phyloP scores from a whole-genome alignment of 2,113 vertebrate genomes.

The Sinocyclocheilus anshuiensis region DNA sequence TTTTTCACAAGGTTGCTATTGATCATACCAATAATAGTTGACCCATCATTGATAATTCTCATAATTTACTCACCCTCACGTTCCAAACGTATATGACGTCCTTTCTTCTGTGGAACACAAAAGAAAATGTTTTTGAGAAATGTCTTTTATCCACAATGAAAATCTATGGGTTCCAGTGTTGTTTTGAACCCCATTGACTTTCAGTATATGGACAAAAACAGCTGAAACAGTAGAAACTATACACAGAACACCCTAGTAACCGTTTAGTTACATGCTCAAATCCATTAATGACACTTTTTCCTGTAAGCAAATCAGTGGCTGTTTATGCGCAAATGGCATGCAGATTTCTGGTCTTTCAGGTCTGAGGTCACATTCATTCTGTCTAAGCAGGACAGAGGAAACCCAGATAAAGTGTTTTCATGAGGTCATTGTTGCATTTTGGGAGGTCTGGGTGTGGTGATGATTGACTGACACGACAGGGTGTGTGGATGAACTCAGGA shows the following conservation, averaged over 20 bases:
- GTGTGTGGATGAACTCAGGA: conserved; percentile 12
- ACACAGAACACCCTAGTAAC: background rate
- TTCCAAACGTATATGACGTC: too few relatives aligned
- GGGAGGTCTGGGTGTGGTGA: conserved; percentile 45
- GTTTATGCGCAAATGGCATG: background rate
- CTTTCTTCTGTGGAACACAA: background rate
- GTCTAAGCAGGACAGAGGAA: conserved; percentile 39
- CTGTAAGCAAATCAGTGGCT: background rate
- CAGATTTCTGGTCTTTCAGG: background rate
- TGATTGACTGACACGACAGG: conserved; percentile 37
- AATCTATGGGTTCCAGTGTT: background rate
- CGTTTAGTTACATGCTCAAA: background rate
- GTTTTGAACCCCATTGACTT: background rate
- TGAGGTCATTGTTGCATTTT: conserved; percentile 16
- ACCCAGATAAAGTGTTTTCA: conserved; percentile 20
- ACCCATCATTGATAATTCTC: background rate
- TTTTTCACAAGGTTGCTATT: too few relatives aligned
- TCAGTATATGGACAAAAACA: background rate
- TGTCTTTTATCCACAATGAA: background rate
- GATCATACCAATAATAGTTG: background rate
- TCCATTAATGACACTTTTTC: background rate
- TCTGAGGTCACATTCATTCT: conserved; percentile 20
- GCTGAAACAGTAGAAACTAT: background rate
- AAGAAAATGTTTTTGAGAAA: background rate
- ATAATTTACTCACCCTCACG: too few relatives aligned